phyloP scores from a whole-genome alignment of 2,888 invertebrate genomes.

The Ashinkailepas kermadecensis region DNA sequence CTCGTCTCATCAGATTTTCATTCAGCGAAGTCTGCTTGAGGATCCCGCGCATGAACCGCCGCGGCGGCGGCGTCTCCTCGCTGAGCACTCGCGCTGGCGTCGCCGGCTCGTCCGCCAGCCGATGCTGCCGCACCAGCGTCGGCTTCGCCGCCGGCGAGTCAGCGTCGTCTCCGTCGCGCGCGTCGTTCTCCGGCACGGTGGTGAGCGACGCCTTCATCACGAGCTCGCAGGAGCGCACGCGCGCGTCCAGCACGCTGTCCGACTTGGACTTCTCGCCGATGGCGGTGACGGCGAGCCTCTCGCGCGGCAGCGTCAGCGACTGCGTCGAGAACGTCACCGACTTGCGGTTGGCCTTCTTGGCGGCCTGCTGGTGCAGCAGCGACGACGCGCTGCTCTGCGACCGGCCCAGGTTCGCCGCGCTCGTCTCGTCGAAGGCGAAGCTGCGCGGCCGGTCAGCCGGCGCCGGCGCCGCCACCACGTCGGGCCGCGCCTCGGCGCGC shows the following conservation, averaged over 20 bases:
- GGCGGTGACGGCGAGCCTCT: not conserved
- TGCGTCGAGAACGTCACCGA: slow-evolving; percentile 78
- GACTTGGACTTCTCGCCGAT: not conserved
- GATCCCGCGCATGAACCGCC: slow-evolving; percentile 39
- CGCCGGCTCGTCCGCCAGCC: not conserved
- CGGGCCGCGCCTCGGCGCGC: not conserved
- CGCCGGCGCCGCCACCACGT: not conserved
- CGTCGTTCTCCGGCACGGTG: slow-evolving; percentile 11
- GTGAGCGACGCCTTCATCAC: not conserved
- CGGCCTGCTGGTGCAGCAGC: not conserved
- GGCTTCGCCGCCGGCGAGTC: not conserved
- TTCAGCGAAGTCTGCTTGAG: slow-evolving; percentile 83
- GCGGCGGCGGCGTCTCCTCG: not conserved
- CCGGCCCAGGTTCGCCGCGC: not conserved
- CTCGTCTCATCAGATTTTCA: slow-evolving; percentile 66
- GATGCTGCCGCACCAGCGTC: not conserved
- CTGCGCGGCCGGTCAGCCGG: not conserved
- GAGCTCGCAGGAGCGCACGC: not conserved
- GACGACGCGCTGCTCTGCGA: slow-evolving; percentile 1
- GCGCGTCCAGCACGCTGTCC: slow-evolving; percentile 8
- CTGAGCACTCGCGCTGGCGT: not conserved
- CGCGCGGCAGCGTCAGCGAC: slow-evolving; percentile 57
- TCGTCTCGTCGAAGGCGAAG: not conserved
- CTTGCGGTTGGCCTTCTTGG: not conserved
- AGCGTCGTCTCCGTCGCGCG: not conserved